phyloP scores from a whole-genome alignment of 2,113 vertebrate species.

The Garra rufa region DNA sequence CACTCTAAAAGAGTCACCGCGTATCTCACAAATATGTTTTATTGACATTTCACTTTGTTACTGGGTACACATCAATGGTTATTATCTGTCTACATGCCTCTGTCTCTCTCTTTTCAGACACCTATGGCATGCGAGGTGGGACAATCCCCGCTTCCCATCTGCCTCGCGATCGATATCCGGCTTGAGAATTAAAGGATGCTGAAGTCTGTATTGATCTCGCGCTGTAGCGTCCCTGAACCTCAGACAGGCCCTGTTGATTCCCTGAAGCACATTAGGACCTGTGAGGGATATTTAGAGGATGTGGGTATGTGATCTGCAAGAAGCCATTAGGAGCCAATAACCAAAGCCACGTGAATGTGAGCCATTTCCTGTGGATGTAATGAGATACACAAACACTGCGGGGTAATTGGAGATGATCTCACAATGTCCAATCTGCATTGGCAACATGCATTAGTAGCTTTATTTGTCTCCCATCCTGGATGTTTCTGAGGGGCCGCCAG shows the following conservation, averaged over 20 bases:
- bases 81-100: conserved; percentile 15
- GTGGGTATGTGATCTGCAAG: background rate
- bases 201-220: conserved; percentile 73
- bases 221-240: conserved; percentile 37
- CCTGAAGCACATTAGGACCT: conserved; percentile 47
- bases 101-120: conserved; percentile 4
- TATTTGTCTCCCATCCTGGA: background rate
- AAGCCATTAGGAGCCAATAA: conserved; percentile 13
- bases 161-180: conserved; percentile 66
- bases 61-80: background rate
- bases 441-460: background rate
- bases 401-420: conserved; percentile 5
- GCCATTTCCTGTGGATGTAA: conserved; percentile 28
- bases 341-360: background rate
- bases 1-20: background rate
- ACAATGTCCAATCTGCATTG: background rate
- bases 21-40: background rate
- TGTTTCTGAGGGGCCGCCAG: background rate
- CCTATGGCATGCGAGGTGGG: conserved; percentile 21
- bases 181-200: conserved; percentile 73
- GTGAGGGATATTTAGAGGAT: conserved; percentile 17
- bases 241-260: conserved; percentile 47
- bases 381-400: background rate
- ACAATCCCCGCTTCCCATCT: conserved; percentile 56
- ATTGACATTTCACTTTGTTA: conserved; percentile 26